These are phyloP conservation scores for Philypnodon macrostomus DNA, from an alignment of 2,797 vertebrate species.

Conservation along the genomic window DNA sequence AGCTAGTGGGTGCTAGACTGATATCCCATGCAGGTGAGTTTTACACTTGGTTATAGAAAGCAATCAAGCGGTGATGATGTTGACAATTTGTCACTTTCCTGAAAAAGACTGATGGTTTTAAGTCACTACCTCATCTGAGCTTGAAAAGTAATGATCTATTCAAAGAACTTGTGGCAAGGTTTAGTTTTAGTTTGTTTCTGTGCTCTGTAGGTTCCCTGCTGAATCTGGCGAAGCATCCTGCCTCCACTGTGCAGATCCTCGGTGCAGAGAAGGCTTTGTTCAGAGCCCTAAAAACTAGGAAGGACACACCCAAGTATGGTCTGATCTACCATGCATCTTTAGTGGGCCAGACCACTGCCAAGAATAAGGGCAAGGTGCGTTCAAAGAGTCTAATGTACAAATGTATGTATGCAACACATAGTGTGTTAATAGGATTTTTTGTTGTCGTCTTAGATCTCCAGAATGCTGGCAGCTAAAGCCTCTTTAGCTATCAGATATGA, in stretches of 20 bases:
- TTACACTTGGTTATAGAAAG: accelerated
- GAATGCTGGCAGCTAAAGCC: slow-evolving; percentile 95
- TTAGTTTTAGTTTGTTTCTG: neutral
- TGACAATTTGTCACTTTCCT: slow-evolving; percentile 59
- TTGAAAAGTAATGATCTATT: neutral
- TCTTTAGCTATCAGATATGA: slow-evolving; percentile 92
- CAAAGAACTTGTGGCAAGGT: accelerated
- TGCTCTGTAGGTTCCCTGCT: slow-evolving; percentile 84
- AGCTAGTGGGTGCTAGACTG: slow-evolving; percentile 93
- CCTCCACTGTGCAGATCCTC: slow-evolving; percentile 95
- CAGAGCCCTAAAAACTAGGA: slow-evolving; percentile 90
- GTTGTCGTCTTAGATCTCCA: slow-evolving; percentile 82
- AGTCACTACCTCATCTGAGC: slow-evolving; percentile 98
- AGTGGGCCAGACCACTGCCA: slow-evolving; percentile 92
- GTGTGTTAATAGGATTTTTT: neutral
- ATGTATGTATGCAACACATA: neutral
- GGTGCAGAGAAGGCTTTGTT: slow-evolving; percentile 98
- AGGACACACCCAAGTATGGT: slow-evolving; percentile 96
- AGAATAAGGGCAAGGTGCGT: slow-evolving; percentile 96
- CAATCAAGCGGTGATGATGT: slow-evolving; percentile 66
- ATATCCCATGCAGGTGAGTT: slow-evolving; percentile 92
- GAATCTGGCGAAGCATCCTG: slow-evolving; percentile 97
- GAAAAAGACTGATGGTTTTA: slow-evolving; percentile 68
- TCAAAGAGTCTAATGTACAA: neutral
- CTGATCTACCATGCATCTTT: slow-evolving; percentile 97